These are phyloP conservation scores for Grallaria varia DNA, from an alignment of 2,113 vertebrate species.

Conservation along the genomic window DNA sequence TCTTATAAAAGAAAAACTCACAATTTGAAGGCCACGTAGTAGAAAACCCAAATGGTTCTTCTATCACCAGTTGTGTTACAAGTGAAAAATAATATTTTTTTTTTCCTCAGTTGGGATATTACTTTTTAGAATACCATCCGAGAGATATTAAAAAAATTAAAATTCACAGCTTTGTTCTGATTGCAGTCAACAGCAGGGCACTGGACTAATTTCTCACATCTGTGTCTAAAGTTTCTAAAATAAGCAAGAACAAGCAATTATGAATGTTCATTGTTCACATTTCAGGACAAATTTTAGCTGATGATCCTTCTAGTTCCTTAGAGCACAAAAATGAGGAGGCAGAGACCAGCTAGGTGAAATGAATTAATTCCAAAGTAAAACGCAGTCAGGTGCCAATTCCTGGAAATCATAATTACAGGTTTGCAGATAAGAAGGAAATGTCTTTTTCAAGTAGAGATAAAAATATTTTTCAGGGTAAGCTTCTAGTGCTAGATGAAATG, in stretches of 20 bases:
- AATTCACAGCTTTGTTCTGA: background rate
- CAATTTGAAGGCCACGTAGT: background rate
- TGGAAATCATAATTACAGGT: constrained; percentile 14
- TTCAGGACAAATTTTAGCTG: background rate
- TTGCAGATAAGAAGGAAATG: background rate
- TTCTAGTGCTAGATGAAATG: background rate
- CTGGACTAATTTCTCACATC: background rate
- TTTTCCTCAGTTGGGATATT: background rate
- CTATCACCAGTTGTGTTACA: background rate
- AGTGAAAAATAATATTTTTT: background rate
- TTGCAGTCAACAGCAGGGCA: background rate
- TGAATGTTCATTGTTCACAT: background rate
- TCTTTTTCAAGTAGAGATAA: background rate
- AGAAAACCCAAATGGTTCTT: background rate
- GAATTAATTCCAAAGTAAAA: constrained; percentile 17
- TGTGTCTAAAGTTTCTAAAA: background rate
- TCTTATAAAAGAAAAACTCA: background rate
- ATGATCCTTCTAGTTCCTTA: background rate
- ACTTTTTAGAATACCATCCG: background rate
- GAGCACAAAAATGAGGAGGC: background rate
- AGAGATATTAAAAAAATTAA: background rate
- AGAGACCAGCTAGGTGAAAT: background rate
- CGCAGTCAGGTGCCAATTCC: background rate
- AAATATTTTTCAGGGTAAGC: background rate
- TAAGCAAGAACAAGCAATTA: background rate